phyloP scores from a whole-genome alignment of 2,888 invertebrate genomes.

The Carterocephalus palaemon region DNA sequence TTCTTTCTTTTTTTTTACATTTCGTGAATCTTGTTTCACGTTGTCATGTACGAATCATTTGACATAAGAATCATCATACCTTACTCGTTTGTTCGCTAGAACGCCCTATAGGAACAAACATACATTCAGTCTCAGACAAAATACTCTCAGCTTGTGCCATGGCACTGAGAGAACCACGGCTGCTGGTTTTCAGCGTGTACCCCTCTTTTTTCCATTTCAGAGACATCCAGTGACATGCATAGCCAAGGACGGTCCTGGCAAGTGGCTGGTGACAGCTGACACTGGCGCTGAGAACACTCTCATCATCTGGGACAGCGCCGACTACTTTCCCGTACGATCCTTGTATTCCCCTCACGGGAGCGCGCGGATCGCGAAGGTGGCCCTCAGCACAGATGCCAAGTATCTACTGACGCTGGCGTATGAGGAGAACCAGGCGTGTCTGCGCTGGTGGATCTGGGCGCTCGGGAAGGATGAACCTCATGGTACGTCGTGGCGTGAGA shows the following conservation, averaged over 20 bases:
- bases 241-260: constrained; percentile 69
- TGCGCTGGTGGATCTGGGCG: constrained; percentile 83
- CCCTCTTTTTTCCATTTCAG: constrained; percentile 43
- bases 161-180: too few relatives aligned
- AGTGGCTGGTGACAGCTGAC: constrained; percentile 80
- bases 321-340: constrained; percentile 72
- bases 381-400: constrained; percentile 77
- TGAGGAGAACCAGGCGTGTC: constrained; percentile 51
- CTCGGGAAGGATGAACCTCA: constrained; percentile 70
- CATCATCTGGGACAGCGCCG: constrained; percentile 78
- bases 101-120: too few relatives aligned
- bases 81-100: too few relatives aligned
- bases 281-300: constrained; percentile 75
- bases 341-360: constrained; percentile 75
- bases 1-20: too few relatives aligned
- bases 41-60: too few relatives aligned
- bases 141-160: too few relatives aligned
- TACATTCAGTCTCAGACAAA: too few relatives aligned
- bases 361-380: constrained; percentile 54
- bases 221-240: constrained; percentile 71
- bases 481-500: constrained; percentile 51
- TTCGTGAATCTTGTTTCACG: too few relatives aligned
- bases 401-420: constrained; percentile 78
- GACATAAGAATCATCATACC: too few relatives aligned
- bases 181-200: neutral